A percentile compares a stretch with the other conserved stretches of the same genome.
phyloP scores from a whole-genome alignment of 2,797 vertebrate genomes.

The Harpagifer antarcticus region DNA sequence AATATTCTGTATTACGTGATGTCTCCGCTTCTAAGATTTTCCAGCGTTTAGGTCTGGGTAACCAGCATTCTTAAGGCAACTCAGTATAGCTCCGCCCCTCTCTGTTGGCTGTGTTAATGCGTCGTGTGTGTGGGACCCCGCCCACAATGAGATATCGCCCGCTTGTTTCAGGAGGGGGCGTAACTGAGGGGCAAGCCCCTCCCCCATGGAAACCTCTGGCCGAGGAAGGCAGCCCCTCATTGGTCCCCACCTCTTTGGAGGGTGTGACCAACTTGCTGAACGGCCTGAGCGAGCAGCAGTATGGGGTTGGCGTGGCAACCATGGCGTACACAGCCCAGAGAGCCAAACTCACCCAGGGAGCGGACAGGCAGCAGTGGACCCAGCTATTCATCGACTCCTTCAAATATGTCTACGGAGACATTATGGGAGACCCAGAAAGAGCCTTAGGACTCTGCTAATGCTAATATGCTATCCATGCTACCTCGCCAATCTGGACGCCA shows the following conservation, averaged over 20 bases:
- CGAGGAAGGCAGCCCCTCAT: conserved; percentile 88
- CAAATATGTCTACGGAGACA: conserved; percentile 95
- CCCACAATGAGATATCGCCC: conserved; percentile 82
- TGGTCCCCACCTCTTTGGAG: conserved; percentile 92
- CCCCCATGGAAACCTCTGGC: conserved; percentile 82
- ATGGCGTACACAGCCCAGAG: conserved; percentile 98
- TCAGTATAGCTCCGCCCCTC: conserved; percentile 22
- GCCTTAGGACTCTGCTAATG: conserved; percentile 91
- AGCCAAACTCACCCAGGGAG: conserved; percentile 94
- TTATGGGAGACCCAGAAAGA: conserved; percentile 91
- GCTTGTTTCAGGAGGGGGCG: conserved; percentile 80
- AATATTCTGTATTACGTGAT: background rate
- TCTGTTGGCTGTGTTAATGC: conserved; percentile 66
- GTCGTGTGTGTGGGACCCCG: conserved; percentile 75
- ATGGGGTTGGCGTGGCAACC: conserved; percentile 93
- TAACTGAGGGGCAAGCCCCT: conserved; percentile 81
- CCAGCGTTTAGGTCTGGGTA: background rate
- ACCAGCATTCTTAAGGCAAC: conserved; percentile 5
- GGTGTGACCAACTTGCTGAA: conserved; percentile 91
- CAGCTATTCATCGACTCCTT: conserved; percentile 96
- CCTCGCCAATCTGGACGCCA: conserved; percentile 64
- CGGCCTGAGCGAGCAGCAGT: conserved; percentile 89
- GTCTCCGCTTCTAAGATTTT: background rate
- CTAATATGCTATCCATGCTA: conserved; percentile 71
- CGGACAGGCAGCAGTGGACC: conserved; percentile 95